Base-by-base conservation (phyloP, 2,113 vertebrate species). In the Cygnus buccinator region DNA sequence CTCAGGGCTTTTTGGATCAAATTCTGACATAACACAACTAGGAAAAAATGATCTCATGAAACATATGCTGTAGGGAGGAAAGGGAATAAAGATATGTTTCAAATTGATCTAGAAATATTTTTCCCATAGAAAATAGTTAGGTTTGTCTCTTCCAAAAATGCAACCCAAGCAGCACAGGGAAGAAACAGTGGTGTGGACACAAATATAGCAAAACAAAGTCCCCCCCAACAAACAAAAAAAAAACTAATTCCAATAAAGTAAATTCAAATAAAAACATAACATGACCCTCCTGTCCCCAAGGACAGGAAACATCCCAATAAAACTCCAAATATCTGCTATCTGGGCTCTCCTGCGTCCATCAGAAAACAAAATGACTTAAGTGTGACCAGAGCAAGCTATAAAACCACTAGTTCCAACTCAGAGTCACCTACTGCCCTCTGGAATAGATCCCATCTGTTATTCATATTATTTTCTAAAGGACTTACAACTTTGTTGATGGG, bases 1-100 rank as follows among this genome's bases (percentile, higher is more conserved):
- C 94, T 95, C 66, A 15, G 90, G 94, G 95, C 84, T 93, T 95
- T 93, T 62, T 78, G 86, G 80, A 95, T 96, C 89, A 82, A 81
- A 65, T 95, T 94, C 82, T 96, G 95, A 87, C 94, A 93, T 72
- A 79, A 75, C 66, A 93, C 70, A 87, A 95, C 29, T 84, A 84
- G 73, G 84, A 55, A 90, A 29, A 95, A 90, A 92, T 33, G 66
- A 95, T 67, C 80, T 95, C 90, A 93, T 95, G 95, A 92, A 97
- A 95, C 6, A 2, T 72, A 96, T 84, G 93, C 90, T 84, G 73
- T 13, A 89, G 92, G 84, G 86, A 95, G 76, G 90, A 96, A 95
- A 93, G 90, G 88, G 94, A 96, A 94, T 93, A 96, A 95, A 96
- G 77, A 89, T 90, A 95, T 96, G 94, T 61, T 96, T 93, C 74